Conservation (phyloP, 2,888 invertebrate genomes). For the Drosophila subquinaria region DNA sequence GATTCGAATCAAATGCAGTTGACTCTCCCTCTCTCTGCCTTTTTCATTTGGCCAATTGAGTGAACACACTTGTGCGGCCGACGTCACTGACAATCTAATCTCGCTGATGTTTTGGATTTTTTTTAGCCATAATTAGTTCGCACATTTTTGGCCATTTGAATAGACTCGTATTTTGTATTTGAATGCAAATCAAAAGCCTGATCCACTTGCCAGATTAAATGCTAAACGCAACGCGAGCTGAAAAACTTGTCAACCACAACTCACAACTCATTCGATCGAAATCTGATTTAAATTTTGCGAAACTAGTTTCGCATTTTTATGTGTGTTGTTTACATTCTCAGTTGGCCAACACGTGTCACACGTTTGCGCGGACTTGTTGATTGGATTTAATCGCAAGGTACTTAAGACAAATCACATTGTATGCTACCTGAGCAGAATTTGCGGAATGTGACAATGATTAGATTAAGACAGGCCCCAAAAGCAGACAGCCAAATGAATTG, state of each 20-base stretch:
- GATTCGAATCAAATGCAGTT: conserved; percentile 8
- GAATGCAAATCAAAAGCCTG: conserved; percentile 21
- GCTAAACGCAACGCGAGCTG: conserved; percentile 31
- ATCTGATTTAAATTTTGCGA: conserved; percentile 34
- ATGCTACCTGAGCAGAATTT: conserved; percentile 59
- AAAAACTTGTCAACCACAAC: conserved; percentile 42
- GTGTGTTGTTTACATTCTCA: conserved; percentile 14
- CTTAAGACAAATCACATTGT: conserved; percentile 16
- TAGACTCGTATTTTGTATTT: conserved; percentile 17
- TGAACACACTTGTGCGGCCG: conserved; percentile 28
- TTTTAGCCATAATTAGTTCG: conserved; percentile 41
- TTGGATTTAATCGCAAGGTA: conserved; percentile 35
- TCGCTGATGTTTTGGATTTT: conserved; percentile 13
- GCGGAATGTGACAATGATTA: conserved; percentile 70
- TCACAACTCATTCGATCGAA: conserved; percentile 7
- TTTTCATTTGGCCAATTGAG: conserved; percentile 1
- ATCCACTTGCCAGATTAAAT: conserved; percentile 44
- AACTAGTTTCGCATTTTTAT: conserved; percentile 15
- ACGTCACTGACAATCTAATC: conserved; percentile 59
- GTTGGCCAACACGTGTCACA: conserved; percentile 65
- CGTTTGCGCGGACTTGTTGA: conserved; percentile 60
- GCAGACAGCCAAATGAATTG: conserved; percentile 36
- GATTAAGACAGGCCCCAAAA: conserved; percentile 47
- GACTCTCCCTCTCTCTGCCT: neutral
- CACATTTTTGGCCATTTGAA: conserved; percentile 24